A percentile compares a stretch with the other conserved stretches of the same genome.
Evolutionary conservation across 2,888 invertebrate species (phyloP).

Genomic region (Prenolepis imparis): DNA sequence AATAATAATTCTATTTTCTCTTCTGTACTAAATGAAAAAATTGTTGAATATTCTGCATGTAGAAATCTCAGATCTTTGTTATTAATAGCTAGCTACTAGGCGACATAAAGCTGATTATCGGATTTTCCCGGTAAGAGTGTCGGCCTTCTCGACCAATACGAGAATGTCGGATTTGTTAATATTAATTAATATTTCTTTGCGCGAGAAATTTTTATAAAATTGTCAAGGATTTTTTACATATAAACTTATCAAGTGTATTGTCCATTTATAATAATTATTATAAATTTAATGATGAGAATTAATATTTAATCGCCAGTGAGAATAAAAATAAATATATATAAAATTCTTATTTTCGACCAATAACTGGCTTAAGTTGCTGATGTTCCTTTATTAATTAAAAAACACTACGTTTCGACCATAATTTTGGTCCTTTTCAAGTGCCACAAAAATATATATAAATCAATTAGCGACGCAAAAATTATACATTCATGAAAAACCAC

Average conservation of each 20-base stretch:
- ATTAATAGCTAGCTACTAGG: constrained; percentile 7
- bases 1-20: background rate
- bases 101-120: constrained; percentile 20
- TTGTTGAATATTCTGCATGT: constrained; percentile 5
- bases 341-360: too few relatives aligned
- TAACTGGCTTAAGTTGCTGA: too few relatives aligned
- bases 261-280: constrained; percentile 6
- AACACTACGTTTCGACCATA: too few relatives aligned
- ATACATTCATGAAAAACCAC: too few relatives aligned
- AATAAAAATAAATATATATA: too few relatives aligned
- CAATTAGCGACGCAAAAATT: too few relatives aligned
- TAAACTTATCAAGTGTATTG: background rate
- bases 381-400: too few relatives aligned
- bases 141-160: constrained; percentile 7
- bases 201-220: constrained; percentile 1
- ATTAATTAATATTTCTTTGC: constrained; percentile 13
- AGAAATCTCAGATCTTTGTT: background rate
- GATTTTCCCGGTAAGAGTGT: constrained; percentile 24
- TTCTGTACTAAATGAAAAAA: background rate
- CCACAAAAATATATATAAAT: too few relatives aligned
- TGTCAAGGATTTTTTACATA: background rate
- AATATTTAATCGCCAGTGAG: too few relatives aligned
- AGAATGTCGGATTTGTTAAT: background rate
- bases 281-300: too few relatives aligned
- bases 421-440: too few relatives aligned